These are phyloP conservation scores for Knipowitschia caucasica DNA, from an alignment of 2,797 vertebrate species.

Conservation along the genomic window DNA sequence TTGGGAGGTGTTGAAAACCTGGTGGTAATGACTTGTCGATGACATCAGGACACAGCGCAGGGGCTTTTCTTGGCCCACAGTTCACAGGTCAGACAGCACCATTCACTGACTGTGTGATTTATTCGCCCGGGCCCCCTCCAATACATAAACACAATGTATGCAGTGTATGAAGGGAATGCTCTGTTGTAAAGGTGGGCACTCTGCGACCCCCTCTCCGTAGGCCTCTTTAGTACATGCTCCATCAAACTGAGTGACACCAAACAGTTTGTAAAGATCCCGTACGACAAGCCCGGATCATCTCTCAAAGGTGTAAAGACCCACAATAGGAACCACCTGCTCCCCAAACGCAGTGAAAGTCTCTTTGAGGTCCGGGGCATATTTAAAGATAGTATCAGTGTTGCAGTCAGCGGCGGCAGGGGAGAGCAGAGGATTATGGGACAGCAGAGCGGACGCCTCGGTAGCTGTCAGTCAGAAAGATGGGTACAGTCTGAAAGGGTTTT, in stretches of 20 bases:
- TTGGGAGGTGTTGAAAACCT: conserved; percentile 67
- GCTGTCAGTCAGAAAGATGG: conserved; percentile 32
- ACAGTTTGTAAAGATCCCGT: conserved; percentile 15
- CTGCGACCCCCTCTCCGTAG: conserved; percentile 22
- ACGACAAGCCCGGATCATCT: conserved; percentile 25
- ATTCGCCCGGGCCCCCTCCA: conserved; percentile 55
- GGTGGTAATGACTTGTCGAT: conserved; percentile 71
- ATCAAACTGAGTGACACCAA: conserved; percentile 22
- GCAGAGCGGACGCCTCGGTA: conserved; percentile 34
- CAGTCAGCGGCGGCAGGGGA: conserved; percentile 34
- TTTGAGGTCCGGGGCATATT: conserved; percentile 19
- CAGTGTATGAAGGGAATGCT: conserved; percentile 10
- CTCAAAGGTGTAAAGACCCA: conserved; percentile 20
- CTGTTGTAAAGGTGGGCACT: conserved; percentile 33
- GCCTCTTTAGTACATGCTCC: conserved; percentile 32
- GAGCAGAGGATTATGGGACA: conserved; percentile 26
- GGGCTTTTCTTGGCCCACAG: conserved; percentile 57
- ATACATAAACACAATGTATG: conserved; percentile 66
- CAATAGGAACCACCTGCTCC: conserved; percentile 39
- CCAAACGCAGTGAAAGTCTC: conserved; percentile 45
- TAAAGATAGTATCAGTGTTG: conserved; percentile 44
- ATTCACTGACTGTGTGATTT: conserved; percentile 73
- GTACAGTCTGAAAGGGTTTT: conserved; percentile 9
- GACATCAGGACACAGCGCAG: conserved; percentile 72
- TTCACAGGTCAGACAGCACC: conserved; percentile 68